Evolutionary conservation across 2,797 vertebrate species (phyloP).

Genomic region (Pelobates cultripes): DNA sequence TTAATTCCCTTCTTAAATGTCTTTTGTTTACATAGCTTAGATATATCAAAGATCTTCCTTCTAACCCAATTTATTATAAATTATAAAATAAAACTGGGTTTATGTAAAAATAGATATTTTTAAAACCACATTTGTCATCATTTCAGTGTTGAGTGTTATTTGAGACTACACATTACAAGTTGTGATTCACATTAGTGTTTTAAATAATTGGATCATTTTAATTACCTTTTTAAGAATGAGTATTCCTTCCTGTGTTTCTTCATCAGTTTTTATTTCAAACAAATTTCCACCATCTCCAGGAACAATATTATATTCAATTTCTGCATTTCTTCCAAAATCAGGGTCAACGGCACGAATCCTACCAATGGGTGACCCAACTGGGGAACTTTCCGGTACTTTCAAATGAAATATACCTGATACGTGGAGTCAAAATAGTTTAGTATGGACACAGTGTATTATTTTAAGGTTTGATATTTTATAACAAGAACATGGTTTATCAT

Average conservation of each 20-base stretch:
- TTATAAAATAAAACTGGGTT: no score
- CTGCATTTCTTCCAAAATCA: conserved; percentile 91
- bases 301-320: conserved; percentile 97
- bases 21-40: no score
- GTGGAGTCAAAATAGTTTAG: conserved; percentile 28
- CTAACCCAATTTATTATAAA: no score
- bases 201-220: not conserved
- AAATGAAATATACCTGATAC: conserved; percentile 92
- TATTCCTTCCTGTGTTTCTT: conserved; percentile 93
- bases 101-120: no score
- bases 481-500: no score
- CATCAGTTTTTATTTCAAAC: conserved; percentile 93
- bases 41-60: no score
- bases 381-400: conserved; percentile 90
- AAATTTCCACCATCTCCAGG: conserved; percentile 93
- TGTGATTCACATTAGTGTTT: not conserved
- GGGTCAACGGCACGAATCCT: conserved; percentile 96
- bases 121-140: no score
- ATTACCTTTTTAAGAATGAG: conserved; percentile 90
- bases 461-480: no score
- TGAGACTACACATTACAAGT: not conserved
- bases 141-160: no score
- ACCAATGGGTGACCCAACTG: conserved; percentile 87
- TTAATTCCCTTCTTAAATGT: no score
- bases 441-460: no score